phyloP scores from a whole-genome alignment of 1,140 invertebrate species.

The Atta colombica region DNA sequence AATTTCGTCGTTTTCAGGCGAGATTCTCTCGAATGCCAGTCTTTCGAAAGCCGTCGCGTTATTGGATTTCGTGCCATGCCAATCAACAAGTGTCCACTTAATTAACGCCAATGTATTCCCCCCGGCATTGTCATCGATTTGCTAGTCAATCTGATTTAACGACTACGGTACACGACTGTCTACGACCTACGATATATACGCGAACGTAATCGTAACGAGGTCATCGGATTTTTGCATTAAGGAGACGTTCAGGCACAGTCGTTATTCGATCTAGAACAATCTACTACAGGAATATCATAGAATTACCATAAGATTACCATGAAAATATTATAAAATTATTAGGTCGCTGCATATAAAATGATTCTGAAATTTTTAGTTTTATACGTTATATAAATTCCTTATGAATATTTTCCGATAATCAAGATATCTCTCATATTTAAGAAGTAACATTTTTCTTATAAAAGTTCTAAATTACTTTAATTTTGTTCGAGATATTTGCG shows the following conservation, averaged over 20 bases:
- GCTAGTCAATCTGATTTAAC: constrained; percentile 63
- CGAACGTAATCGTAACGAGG: constrained; percentile 29
- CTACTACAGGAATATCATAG: neutral
- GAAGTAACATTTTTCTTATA: neutral
- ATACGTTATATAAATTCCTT: neutral
- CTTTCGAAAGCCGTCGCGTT: constrained; percentile 24
- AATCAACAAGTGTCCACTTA: constrained; percentile 76
- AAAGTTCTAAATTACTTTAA: neutral
- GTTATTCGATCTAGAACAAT: constrained; percentile 47
- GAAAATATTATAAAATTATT: constrained; percentile 1
- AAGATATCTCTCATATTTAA: neutral
- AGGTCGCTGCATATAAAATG: constrained; percentile 41
- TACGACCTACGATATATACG: neutral
- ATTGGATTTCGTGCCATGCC: constrained; percentile 56
- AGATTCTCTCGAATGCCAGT: constrained; percentile 28
- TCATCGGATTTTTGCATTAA: constrained; percentile 52
- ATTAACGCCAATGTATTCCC: constrained; percentile 68
- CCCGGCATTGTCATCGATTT: constrained; percentile 59
- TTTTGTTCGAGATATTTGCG: neutral
- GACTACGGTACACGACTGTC: neutral
- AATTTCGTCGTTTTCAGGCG: constrained; percentile 56
- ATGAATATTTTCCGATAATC: neutral
- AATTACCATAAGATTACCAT: constrained; percentile 42
- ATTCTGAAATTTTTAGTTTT: constrained; percentile 29
- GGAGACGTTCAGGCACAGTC: constrained; percentile 14